A percentile compares a stretch with the other conserved stretches of the same genome.
phyloP scores from a whole-genome alignment of 2,888 invertebrate genomes.

The Epinotia ramella region DNA sequence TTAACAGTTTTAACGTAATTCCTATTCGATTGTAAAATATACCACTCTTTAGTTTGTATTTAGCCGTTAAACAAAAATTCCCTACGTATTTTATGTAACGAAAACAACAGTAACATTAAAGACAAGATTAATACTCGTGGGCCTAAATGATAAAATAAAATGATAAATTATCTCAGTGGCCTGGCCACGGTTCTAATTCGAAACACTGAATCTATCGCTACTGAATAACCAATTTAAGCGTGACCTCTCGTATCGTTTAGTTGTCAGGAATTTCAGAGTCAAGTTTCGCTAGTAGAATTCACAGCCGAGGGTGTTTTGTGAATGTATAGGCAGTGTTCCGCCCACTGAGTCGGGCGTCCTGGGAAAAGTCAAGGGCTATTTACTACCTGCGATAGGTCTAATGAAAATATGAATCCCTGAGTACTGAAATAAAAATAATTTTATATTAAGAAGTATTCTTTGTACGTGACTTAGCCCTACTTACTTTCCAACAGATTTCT shows the following conservation, averaged over 20 bases:
- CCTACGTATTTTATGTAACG: not conserved
- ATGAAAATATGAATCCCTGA: not conserved
- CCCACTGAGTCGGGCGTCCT: not conserved
- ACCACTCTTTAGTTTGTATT: not conserved
- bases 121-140: not conserved
- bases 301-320: not conserved
- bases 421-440: not conserved
- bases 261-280: not conserved
- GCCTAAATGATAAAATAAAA: constrained; percentile 3
- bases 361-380: not conserved
- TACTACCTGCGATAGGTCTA: not conserved
- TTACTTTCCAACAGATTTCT: too few relatives aligned
- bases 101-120: not conserved
- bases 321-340: not conserved
- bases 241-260: not conserved
- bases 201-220: not conserved
- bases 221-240: not conserved
- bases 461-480: too few relatives aligned
- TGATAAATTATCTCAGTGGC: constrained; percentile 4
- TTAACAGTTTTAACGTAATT: too few relatives aligned
- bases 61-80: not conserved
- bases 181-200: not conserved
- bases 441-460: not conserved
- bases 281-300: not conserved
- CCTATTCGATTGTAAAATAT: not conserved